Evolutionary conservation across 2,797 vertebrate species (phyloP).

Genomic region (Eidolon dupreanum): DNA sequence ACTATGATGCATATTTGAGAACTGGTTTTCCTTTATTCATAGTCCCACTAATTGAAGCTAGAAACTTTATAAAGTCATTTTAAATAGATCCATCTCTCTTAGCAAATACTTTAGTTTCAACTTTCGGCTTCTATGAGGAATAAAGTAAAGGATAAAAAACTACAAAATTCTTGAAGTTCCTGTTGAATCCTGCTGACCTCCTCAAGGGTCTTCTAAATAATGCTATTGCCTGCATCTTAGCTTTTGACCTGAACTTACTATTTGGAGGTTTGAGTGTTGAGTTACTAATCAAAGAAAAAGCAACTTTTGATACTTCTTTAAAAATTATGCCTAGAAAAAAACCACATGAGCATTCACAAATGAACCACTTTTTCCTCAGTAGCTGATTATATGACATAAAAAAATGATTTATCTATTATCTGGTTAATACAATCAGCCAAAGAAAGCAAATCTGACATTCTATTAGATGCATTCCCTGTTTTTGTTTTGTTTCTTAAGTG

Average conservation of each 20-base stretch:
- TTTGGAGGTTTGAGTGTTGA: conserved; percentile 9
- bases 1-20: neutral
- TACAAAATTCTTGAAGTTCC: neutral
- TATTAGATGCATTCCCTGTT: neutral
- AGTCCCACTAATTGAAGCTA: neutral
- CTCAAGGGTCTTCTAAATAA: neutral
- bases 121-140: neutral
- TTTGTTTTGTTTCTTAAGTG: conserved; percentile 28
- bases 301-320: neutral
- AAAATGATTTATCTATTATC: neutral
- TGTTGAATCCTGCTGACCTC: neutral
- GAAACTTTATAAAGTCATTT: neutral
- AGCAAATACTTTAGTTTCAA: conserved; percentile 26
- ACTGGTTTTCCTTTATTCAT: neutral
- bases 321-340: neutral
- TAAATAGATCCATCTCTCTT: neutral
- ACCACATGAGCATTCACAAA: neutral
- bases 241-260: neutral
- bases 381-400: neutral
- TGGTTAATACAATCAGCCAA: conserved; percentile 1
- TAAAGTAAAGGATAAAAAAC: neutral
- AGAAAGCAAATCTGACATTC: neutral
- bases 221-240: neutral
- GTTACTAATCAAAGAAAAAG: conserved; percentile 4
- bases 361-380: neutral